These are phyloP conservation scores for Apodemia hepburni DNA, from an alignment of 2,888 invertebrate genomes.

Conservation along the genomic window DNA sequence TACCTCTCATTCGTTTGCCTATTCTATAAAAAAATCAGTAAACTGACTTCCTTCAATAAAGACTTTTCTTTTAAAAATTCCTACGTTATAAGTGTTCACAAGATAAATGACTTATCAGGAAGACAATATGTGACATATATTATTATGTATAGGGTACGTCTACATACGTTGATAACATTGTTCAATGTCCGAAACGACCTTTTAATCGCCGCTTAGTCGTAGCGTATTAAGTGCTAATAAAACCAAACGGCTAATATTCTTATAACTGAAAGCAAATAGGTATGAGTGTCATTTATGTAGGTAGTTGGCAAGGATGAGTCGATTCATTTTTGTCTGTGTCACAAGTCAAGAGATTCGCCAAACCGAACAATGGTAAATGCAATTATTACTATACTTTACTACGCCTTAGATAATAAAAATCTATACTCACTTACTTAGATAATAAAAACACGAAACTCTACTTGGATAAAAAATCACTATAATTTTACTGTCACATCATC, in stretches of 20 bases:
- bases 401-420: too few relatives aligned
- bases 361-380: neutral
- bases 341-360: constrained; percentile 44
- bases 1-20: too few relatives aligned
- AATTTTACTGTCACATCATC: too few relatives aligned
- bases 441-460: too few relatives aligned
- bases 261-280: constrained; percentile 43
- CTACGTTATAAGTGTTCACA: too few relatives aligned
- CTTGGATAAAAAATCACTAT: too few relatives aligned
- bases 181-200: constrained; percentile 1
- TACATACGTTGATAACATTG: neutral
- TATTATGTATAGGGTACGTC: neutral
- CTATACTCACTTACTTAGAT: too few relatives aligned
- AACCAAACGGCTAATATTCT: constrained; percentile 33
- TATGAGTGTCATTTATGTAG: constrained; percentile 52
- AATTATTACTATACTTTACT: too few relatives aligned
- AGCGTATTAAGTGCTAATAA: constrained; percentile 30
- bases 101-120: too few relatives aligned
- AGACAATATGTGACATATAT: neutral
- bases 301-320: constrained; percentile 53
- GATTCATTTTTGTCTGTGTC: constrained; percentile 51
- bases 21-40: too few relatives aligned
- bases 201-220: constrained; percentile 3
- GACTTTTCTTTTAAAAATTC: too few relatives aligned
- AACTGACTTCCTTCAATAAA: too few relatives aligned